A percentile compares a stretch with the other conserved stretches of the same genome.
phyloP scores from a whole-genome alignment of 2,888 invertebrate genomes.

The Stenchaetothrips biformis region DNA sequence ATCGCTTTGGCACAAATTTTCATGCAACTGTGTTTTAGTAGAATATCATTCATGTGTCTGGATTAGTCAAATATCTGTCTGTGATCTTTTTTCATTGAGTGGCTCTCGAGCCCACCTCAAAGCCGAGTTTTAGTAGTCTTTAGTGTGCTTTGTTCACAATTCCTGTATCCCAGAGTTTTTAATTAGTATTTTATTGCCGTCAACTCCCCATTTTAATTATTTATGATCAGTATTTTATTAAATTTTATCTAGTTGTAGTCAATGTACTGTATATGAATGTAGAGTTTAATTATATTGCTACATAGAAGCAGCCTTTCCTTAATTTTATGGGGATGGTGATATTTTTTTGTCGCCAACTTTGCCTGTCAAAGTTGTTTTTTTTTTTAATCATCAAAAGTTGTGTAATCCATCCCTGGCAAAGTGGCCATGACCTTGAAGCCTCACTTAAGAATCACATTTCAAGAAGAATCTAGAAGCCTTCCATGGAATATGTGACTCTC shows the following conservation, averaged over 20 bases:
- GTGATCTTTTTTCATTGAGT: conserved; percentile 15
- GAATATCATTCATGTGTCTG: neutral
- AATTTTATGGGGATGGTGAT: neutral
- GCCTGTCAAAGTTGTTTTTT: neutral
- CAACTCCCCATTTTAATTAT: neutral
- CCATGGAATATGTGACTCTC: too few species aligned
- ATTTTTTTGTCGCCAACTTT: neutral
- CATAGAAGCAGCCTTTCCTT: neutral
- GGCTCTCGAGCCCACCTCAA: neutral
- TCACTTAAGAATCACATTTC: neutral
- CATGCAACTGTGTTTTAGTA: neutral
- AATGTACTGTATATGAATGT: neutral
- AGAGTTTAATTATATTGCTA: neutral
- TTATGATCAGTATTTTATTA: conserved; percentile 11
- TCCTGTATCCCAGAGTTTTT: too few species aligned
- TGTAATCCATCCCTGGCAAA: neutral
- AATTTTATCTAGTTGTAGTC: neutral
- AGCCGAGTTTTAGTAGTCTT: neutral
- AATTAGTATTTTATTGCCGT: too few species aligned
- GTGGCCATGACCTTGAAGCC: neutral
- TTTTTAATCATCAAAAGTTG: too few species aligned
- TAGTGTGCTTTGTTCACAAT: too few species aligned
- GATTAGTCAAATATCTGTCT: conserved; percentile 9
- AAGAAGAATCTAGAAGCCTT: too few species aligned
- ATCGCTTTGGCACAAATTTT: neutral